Evolutionary conservation across 2,888 invertebrate species (phyloP).

Genomic region (Drosophila birchii): DNA sequence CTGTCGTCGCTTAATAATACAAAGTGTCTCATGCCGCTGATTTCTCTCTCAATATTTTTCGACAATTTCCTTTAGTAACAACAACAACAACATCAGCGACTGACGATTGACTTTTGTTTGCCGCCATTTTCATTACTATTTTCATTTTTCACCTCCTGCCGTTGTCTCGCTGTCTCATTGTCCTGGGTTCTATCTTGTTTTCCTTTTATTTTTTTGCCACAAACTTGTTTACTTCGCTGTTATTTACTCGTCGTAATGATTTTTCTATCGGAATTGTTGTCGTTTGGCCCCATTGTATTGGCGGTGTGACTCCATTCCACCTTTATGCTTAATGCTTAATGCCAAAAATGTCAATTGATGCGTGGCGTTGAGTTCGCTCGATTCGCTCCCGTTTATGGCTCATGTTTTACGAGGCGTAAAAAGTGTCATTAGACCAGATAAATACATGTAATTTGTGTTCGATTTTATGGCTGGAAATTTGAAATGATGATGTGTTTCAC

Average conservation of each 20-base stretch:
- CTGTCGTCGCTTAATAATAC: constrained; percentile 70
- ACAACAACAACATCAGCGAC: constrained; percentile 34
- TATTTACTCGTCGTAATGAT: constrained; percentile 63
- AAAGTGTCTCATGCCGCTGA: constrained; percentile 60
- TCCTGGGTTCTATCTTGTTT: constrained; percentile 10
- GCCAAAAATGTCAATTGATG: constrained; percentile 48
- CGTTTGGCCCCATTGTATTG: constrained; percentile 36
- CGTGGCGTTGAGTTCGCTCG: constrained; percentile 32
- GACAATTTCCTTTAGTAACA: constrained; percentile 44
- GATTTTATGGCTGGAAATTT: constrained; percentile 30
- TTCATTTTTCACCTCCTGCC: constrained; percentile 43
- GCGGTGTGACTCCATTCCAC: constrained; percentile 35
- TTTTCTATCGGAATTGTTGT: constrained; percentile 53
- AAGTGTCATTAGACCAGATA: constrained; percentile 65
- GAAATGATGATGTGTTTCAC: constrained; percentile 8
- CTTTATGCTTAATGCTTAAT: constrained; percentile 43
- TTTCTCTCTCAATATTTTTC: constrained; percentile 37
- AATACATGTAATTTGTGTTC: constrained; percentile 39
- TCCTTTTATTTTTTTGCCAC: constrained; percentile 11
- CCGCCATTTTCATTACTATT: constrained; percentile 67
- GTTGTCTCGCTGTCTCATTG: constrained; percentile 9
- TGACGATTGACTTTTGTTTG: constrained; percentile 70
- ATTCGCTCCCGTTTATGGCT: constrained; percentile 43
- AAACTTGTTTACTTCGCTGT: constrained; percentile 58
- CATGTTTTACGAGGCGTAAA: constrained; percentile 65